Base-by-base conservation (phyloP, 2,888 invertebrate genomes). In the Synergus itoensis region DNA sequence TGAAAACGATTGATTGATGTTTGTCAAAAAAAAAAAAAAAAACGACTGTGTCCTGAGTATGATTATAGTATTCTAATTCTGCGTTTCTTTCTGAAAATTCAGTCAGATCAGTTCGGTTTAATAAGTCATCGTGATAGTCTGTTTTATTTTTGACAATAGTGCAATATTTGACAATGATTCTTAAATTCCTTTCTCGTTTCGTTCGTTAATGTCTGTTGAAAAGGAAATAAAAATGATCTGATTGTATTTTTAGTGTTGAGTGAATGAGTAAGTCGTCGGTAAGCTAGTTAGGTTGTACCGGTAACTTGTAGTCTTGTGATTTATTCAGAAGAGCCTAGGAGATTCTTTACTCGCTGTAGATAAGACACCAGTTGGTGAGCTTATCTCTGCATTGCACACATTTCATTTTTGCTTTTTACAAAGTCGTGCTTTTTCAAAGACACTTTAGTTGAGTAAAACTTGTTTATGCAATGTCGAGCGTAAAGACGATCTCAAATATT, bases 271-370 rank as follows among this genome's bases (percentile, higher is more conserved):
- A 64, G 36, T 57, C 41, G 67, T 79, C 21, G 82, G 65, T 85
- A 83, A 83, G 80, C 82, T 85, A 85, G 86, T 77, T 86, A 84
- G 84, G 76, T 82, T 75, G 40, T 43, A 81, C 76, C 82, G 84
- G 81, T 60, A 79, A 82, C 62, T 28, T 28, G 9, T 21, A 48
- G 48, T 45, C 36, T 73, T 53, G 53, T 73, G 76, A 40, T 80
- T 77, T 79, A 77, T 62, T 53, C 60, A 69, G 11, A 82, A 78
- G 69, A 78, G 77, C 80, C 84, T 85, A 85, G 80, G 36, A 73
- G 53, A 73, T 73, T 73, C 18, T 73, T 73, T 57, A 73, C 8
- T 73, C 16, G 36, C 36, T 73, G 36, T 28, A n/a, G 53, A 48
- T 73, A 53, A 53, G 14, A n/a, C 14, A 11, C 62, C 7, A 7